These are phyloP conservation scores for Varecia variegata DNA, from an alignment of 2,797 vertebrate species.

Conservation along the genomic window DNA sequence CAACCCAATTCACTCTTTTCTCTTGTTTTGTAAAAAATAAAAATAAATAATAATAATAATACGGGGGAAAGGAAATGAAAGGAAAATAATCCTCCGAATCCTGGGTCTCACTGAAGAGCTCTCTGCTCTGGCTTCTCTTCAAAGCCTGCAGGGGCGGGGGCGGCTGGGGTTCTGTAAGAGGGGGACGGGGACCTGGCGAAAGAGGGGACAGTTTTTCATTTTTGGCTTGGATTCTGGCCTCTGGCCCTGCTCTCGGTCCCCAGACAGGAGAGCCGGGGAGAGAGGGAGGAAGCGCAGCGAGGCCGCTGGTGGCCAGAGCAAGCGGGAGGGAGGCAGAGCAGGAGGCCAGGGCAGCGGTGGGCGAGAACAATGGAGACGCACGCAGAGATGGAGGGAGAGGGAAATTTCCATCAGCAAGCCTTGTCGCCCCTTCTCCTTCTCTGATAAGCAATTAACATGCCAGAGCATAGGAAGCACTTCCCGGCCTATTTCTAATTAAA, in stretches of 20 bases:
- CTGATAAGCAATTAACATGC: conserved; percentile 61
- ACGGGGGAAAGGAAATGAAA: not conserved
- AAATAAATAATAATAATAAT: conserved; percentile 51
- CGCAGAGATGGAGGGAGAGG: not conserved
- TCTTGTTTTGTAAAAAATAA: conserved; percentile 75
- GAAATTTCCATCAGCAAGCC: conserved; percentile 55
- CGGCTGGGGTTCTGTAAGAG: not conserved
- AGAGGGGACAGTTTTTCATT: not conserved
- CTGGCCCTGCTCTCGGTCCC: not conserved
- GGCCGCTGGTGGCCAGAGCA: not conserved
- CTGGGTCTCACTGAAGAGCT: not conserved
- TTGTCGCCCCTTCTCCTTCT: conserved; percentile 47
- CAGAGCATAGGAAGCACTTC: not conserved
- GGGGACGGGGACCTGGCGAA: not conserved
- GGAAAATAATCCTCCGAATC: not conserved
- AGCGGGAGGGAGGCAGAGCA: not conserved
- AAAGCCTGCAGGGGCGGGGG: not conserved
- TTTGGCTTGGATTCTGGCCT: not conserved
- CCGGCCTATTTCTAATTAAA: conserved; percentile 68
- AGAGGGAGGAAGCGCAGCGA: not conserved
- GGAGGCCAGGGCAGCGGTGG: not conserved
- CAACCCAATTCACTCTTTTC: conserved; percentile 71
- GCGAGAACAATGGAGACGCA: not conserved
- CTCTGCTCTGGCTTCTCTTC: not conserved
- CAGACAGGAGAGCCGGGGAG: not conserved